Percentiles rank a stretch among this genome's conserved stretches.
Conservation (phyloP, 2,888 invertebrate genomes). For the Zygaena filipendulae region DNA sequence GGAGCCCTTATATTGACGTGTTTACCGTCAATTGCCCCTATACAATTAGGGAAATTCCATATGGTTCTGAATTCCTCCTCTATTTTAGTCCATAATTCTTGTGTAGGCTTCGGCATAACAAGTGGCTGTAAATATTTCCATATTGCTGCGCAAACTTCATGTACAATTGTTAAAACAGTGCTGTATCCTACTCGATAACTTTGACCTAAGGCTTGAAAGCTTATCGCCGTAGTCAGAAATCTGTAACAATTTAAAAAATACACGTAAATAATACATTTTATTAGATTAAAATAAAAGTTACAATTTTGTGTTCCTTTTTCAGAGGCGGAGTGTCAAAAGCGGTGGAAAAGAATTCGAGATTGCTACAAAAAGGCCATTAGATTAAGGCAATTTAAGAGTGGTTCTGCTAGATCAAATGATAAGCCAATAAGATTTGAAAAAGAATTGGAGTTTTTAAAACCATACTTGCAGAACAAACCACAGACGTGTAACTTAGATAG, state of each 20-base stretch:
- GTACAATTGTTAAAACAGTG: constrained; percentile 12
- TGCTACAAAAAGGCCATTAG: constrained; percentile 13
- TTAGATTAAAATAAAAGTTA: constrained; percentile 4
- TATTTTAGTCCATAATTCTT: constrained; percentile 10
- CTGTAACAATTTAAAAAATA: constrained; percentile 10
- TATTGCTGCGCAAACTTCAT: constrained; percentile 12
- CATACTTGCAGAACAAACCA: constrained; percentile 15
- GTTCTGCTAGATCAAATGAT: constrained; percentile 13
- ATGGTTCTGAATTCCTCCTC: constrained; percentile 11
- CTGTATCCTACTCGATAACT: constrained; percentile 13
- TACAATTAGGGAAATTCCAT: constrained; percentile 18
- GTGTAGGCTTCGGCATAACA: constrained; percentile 15
- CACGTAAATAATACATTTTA: constrained; percentile 1
- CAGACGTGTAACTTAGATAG: constrained; percentile 15
- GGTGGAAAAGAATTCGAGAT: constrained; percentile 15
- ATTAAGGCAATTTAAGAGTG: constrained; percentile 14
- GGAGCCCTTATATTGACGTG: too few species aligned
- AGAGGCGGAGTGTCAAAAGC: constrained; percentile 15
- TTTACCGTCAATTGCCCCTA: constrained; percentile 16
- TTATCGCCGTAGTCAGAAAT: constrained; percentile 12
- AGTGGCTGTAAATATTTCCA: constrained; percentile 12
- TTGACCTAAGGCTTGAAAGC: constrained; percentile 11
- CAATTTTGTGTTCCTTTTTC: constrained; percentile 12
- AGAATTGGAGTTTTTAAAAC: too few species aligned
- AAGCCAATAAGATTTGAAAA: constrained; percentile 13